A percentile compares a stretch with the other conserved stretches of the same genome.
Conservation (phyloP, 1,140 invertebrate genomes). For the Hydropsyche tenuis region DNA sequence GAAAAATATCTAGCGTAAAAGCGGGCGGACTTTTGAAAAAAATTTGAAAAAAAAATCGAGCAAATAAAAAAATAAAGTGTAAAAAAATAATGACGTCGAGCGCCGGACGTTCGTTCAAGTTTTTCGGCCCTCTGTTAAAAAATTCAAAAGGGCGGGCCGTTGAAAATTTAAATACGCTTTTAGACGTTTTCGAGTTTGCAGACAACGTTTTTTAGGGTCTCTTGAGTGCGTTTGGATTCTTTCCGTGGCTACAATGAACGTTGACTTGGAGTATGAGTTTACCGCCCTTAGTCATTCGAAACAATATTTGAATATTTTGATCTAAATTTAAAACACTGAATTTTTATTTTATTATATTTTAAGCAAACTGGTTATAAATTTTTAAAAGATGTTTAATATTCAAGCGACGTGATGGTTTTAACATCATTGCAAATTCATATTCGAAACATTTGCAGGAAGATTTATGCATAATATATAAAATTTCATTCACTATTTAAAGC, state of each 20-base stretch:
- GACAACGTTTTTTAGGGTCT: background rate
- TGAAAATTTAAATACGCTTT: slow-evolving; percentile 21
- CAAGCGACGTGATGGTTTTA: no score
- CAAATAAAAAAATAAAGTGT: background rate
- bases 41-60: background rate
- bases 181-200: slow-evolving; percentile 7
- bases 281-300: no score
- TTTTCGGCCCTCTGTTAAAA: background rate
- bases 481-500: no score
- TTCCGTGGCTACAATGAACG: background rate
- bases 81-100: background rate
- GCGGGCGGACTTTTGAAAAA: slow-evolving; percentile 7
- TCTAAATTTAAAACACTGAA: no score
- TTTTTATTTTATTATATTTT: no score
- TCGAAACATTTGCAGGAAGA: no score
- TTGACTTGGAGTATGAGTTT: background rate
- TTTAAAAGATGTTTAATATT: no score
- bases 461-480: no score
- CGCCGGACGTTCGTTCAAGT: background rate
- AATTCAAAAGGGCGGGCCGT: slow-evolving; percentile 6
- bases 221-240: slow-evolving; percentile 2
- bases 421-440: no score
- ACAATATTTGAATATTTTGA: no score
- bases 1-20: slow-evolving; percentile 3
- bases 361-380: no score